Percentiles rank a stretch among this genome's conserved stretches.
These are phyloP conservation scores for Anolis sagrei DNA, from an alignment of 2,113 vertebrate species.

Conservation along the genomic window DNA sequence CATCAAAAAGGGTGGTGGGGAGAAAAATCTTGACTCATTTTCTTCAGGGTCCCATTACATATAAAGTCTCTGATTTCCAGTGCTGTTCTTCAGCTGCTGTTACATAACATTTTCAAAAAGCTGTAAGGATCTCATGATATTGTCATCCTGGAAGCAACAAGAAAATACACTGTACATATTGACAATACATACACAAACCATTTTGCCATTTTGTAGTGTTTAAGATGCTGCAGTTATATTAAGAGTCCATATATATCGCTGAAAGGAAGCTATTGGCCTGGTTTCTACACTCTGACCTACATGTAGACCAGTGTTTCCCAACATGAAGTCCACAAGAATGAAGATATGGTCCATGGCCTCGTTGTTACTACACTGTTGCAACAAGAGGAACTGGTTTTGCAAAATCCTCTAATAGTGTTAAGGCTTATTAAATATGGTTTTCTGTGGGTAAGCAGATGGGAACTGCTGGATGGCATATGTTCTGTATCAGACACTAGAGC, in stretches of 20 bases:
- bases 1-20: slow-evolving; percentile 65
- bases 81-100: background rate
- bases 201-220: background rate
- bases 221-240: background rate
- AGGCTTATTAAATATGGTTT: too few relatives aligned
- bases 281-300: background rate
- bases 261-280: background rate
- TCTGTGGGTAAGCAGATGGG: too few relatives aligned
- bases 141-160: slow-evolving; percentile 87
- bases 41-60: slow-evolving; percentile 51
- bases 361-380: too few relatives aligned
- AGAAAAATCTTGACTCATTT: slow-evolving; percentile 54
- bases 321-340: too few relatives aligned
- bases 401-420: too few relatives aligned
- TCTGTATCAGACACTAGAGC: too few relatives aligned
- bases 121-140: slow-evolving; percentile 96
- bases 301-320: too few relatives aligned
- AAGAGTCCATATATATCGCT: background rate
- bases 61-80: slow-evolving; percentile 64
- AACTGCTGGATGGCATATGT: too few relatives aligned
- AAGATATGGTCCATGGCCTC: too few relatives aligned
- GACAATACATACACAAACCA: background rate
- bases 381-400: too few relatives aligned
- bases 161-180: slow-evolving; percentile 35
- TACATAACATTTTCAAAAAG: slow-evolving; percentile 98